phyloP scores from a whole-genome alignment of 1,140 invertebrate species.

The Lucilia sericata region DNA sequence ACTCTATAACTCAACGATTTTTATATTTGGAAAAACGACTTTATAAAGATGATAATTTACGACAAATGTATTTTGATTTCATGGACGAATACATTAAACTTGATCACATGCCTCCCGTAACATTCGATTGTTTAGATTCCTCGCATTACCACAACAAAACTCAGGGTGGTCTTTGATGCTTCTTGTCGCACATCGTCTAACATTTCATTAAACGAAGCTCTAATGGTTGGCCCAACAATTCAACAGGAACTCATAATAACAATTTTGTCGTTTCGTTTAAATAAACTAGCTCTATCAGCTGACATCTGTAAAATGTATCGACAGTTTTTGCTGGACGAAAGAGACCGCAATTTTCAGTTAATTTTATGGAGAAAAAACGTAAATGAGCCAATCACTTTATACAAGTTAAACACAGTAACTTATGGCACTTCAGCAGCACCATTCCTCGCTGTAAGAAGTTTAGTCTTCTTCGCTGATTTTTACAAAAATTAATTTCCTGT shows the following conservation, averaged over 20 bases:
- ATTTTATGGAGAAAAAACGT: background rate
- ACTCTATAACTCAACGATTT: background rate
- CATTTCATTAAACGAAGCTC: constrained; percentile 59
- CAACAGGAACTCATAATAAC: constrained; percentile 49
- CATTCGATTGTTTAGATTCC: constrained; percentile 48
- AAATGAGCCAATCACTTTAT: background rate
- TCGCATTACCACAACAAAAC: constrained; percentile 56
- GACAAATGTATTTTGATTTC: background rate
- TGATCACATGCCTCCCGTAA: constrained; percentile 42
- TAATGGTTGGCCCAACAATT: constrained; percentile 59
- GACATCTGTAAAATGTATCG: constrained; percentile 45
- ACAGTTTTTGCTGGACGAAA: background rate
- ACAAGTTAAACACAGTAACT: background rate
- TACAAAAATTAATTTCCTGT: background rate
- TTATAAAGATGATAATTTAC: background rate
- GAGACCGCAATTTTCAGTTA: background rate
- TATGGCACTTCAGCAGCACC: background rate
- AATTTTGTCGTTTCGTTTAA: constrained; percentile 52
- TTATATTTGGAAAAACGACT: background rate
- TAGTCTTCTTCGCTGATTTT: background rate
- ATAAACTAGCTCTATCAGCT: constrained; percentile 50
- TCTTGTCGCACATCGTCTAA: constrained; percentile 49
- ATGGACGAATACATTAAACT: constrained; percentile 47
- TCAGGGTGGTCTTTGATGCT: constrained; percentile 56
- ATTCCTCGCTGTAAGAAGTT: background rate